phyloP scores from a whole-genome alignment of 1,140 invertebrate genomes.

The Maconellicoccus hirsutus region DNA sequence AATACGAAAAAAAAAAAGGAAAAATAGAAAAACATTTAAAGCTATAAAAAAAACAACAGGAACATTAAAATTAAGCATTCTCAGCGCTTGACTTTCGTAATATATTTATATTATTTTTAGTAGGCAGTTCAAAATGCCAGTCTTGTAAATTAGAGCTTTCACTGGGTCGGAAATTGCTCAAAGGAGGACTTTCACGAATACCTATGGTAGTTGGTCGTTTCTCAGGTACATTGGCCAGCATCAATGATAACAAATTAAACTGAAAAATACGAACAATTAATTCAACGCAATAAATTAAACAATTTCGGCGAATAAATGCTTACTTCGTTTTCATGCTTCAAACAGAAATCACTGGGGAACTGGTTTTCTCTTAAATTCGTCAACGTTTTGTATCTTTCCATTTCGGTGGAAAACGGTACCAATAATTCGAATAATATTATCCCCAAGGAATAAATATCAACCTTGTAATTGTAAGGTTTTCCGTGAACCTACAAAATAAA shows the following conservation, averaged over 20 bases:
- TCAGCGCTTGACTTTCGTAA: neutral
- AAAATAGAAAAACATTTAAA: neutral
- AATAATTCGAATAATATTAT: slow-evolving; percentile 88
- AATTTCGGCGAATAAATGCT: neutral
- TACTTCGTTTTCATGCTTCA: slow-evolving; percentile 57
- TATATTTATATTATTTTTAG: slow-evolving; percentile 15
- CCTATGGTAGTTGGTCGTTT: slow-evolving; percentile 63
- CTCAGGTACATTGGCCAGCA: slow-evolving; percentile 60
- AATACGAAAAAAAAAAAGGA: neutral
- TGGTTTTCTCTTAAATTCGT: slow-evolving; percentile 47
- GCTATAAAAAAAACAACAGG: neutral
- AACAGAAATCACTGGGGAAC: slow-evolving; percentile 58
- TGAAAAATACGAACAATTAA: slow-evolving; percentile 38
- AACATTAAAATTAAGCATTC: neutral
- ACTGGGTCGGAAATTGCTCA: slow-evolving; percentile 32
- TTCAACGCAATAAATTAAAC: neutral
- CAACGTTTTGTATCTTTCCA: slow-evolving; percentile 63
- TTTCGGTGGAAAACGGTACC: slow-evolving; percentile 76
- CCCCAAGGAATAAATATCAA: slow-evolving; percentile 92
- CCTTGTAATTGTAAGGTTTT: slow-evolving; percentile 77
- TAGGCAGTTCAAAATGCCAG: slow-evolving; percentile 41
- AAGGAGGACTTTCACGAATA: slow-evolving; percentile 44
- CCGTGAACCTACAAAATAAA: slow-evolving; percentile 42
- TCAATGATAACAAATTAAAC: slow-evolving; percentile 57
- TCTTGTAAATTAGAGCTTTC: slow-evolving; percentile 26